Base-by-base conservation (phyloP, 2,113 vertebrate genomes). In the Coracopsis vasa region DNA sequence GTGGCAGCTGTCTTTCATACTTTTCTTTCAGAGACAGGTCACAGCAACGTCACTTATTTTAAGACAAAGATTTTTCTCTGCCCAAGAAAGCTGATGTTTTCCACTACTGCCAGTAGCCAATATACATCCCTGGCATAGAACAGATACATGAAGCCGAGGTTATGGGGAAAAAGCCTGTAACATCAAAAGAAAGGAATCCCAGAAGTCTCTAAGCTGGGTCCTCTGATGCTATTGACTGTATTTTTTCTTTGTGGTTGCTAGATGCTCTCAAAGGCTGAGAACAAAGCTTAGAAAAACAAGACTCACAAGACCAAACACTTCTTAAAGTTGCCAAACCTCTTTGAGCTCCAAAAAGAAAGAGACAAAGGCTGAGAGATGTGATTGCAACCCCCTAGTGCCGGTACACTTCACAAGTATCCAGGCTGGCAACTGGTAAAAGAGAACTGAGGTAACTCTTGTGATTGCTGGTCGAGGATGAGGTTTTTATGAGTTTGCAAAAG, bases 111-210 rank as follows among this genome's bases (percentile, higher is more conserved):
- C 33, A 48, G 51, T 0, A 96, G 44, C 45, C 85, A 85, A 28
- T 66, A 89, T 82, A 50, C 75, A 78, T 80, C 70, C 27, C 21
- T 66, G 65, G 85, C 1, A 0, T 7, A 85, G 90, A 91, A 71
- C 62, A 87, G 80, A 78, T 21, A 62, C 42, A 42, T 6, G 50
- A 91, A 83, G 48, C 69, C 72, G 93, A 96, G 92, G 90, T 96
- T 82, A 80, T 12, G 24, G 53, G 80, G 42, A 69, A 95, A 96
- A 94, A 47, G n/a, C 35, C 56, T 62, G 24, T 33, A 60, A 93
- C 75, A 75, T 94, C 74, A 96, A 93, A 96, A 91, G 84, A 86
- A 94, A 94, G 86, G 69, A 91, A 79, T 93, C 83, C 81, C 83
- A 81, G 74, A 95, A 71, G 82, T 93, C 96, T 95, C 77, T 77